These are phyloP conservation scores for Perithous albicinctus DNA, from an alignment of 2,888 invertebrate genomes.

Conservation along the genomic window DNA sequence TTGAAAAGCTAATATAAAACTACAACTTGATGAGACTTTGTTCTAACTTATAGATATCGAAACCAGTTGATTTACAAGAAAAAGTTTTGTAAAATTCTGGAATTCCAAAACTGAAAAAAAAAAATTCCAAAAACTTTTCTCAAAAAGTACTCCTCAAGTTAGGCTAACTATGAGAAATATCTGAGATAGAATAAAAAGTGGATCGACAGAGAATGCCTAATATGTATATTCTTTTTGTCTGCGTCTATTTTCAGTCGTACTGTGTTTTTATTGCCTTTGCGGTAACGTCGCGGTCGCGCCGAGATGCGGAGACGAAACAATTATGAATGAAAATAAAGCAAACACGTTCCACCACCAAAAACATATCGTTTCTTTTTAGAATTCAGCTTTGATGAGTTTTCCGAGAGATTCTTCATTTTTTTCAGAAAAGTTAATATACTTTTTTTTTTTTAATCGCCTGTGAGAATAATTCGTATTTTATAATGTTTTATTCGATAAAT, in stretches of 20 bases:
- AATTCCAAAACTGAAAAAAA: too few relatives aligned
- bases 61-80: too few relatives aligned
- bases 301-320: slow-evolving; percentile 3
- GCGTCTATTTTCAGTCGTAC: slow-evolving; percentile 6
- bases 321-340: slow-evolving; percentile 16
- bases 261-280: slow-evolving; percentile 5
- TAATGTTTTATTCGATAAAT: slow-evolving; percentile 65
- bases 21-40: too few relatives aligned
- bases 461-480: slow-evolving; percentile 6
- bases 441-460: too few relatives aligned
- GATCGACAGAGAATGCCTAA: neutral
- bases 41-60: too few relatives aligned
- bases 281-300: neutral
- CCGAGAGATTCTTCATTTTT: neutral
- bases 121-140: too few relatives aligned
- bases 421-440: too few relatives aligned
- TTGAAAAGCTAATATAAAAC: too few relatives aligned
- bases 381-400: neutral
- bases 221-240: neutral
- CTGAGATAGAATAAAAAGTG: too few relatives aligned
- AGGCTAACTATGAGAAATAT: too few relatives aligned
- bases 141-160: too few relatives aligned
- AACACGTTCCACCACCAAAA: neutral
- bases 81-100: too few relatives aligned
- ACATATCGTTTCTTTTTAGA: neutral